Conservation (phyloP, 1,140 invertebrate species). For the Colletes gigas region DNA sequence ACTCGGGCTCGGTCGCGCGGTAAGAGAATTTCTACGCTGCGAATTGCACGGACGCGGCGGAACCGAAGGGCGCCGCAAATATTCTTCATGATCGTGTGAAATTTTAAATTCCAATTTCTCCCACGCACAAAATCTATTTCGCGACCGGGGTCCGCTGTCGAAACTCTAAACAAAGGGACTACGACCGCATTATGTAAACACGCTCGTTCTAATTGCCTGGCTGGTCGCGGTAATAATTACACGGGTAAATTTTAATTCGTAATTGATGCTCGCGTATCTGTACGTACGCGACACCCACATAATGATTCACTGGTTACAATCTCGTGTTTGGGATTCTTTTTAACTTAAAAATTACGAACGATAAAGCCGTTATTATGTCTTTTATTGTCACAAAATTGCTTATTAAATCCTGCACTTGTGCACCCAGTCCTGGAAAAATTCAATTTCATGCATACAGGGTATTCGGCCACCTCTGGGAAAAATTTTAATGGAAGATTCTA, state of each 20-base stretch:
- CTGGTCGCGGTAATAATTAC: background rate
- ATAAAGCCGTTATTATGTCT: no score
- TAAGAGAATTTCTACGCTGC: conserved; percentile 7
- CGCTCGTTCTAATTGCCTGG: background rate
- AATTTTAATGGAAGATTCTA: no score
- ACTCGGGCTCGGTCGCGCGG: conserved; percentile 35
- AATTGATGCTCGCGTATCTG: background rate
- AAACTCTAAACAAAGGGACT: background rate
- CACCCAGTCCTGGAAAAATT: no score
- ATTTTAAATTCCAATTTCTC: conserved; percentile 8
- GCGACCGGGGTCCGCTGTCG: no score
- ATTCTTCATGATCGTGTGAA: conserved; percentile 16
- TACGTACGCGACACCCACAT: no score
- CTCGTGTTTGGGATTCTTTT: no score
- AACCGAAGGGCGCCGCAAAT: background rate
- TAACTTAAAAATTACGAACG: no score
- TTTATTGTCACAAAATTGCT: no score
- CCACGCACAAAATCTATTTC: background rate
- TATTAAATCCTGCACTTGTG: no score
- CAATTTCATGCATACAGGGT: no score
- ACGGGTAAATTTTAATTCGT: background rate
- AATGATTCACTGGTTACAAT: no score
- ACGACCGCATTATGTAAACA: background rate
- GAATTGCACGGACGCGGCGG: background rate
- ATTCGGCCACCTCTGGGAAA: no score